phyloP scores from a whole-genome alignment of 2,888 invertebrate genomes.

The Epinotia demarniana region DNA sequence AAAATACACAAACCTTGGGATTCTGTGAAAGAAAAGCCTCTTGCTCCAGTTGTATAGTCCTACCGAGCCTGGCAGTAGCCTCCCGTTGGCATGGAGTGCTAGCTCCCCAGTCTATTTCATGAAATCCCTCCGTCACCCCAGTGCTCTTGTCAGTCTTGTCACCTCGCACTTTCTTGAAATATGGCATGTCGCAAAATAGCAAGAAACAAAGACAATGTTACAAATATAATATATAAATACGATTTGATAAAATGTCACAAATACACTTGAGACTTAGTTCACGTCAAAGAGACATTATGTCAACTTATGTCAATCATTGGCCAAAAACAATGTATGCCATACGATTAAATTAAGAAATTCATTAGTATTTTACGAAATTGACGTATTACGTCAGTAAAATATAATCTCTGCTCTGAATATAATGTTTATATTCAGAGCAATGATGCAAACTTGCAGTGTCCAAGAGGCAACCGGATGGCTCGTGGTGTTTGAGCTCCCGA shows the following conservation, averaged over 20 bases:
- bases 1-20: constrained; percentile 64
- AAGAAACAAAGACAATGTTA: not conserved
- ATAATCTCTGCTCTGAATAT: no score
- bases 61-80: constrained; percentile 62
- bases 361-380: no score
- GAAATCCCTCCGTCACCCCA: constrained; percentile 62
- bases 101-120: constrained; percentile 62
- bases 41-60: constrained; percentile 69
- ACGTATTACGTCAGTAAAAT: no score
- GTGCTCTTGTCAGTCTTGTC: constrained; percentile 50
- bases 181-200: constrained; percentile 55
- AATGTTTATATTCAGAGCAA: no score
- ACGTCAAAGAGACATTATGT: no score
- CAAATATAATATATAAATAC: not conserved
- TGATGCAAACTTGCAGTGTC: no score
- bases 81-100: constrained; percentile 64
- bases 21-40: constrained; percentile 70
- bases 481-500: no score
- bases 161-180: constrained; percentile 62
- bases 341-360: no score
- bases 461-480: no score
- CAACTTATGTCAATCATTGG: no score
- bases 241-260: not conserved
- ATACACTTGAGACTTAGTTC: not conserved
- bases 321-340: no score